phyloP scores from a whole-genome alignment of 2,113 vertebrate species.

The Oryzias javanicus region DNA sequence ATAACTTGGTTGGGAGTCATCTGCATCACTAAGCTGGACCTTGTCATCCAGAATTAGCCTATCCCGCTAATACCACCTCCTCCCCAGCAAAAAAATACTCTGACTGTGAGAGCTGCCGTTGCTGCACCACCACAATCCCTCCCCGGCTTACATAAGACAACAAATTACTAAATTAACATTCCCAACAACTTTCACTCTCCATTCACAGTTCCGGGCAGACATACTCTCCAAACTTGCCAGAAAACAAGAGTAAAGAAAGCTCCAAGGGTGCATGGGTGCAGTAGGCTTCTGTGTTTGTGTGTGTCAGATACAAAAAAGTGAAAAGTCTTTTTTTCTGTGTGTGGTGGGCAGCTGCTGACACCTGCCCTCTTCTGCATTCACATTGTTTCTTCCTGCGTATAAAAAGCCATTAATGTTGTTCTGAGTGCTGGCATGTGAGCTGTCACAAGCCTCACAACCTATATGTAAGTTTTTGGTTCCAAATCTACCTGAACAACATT shows the following conservation, averaged over 20 bases:
- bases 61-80: constrained; percentile 13
- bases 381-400: constrained; percentile 47
- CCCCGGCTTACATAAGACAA: constrained; percentile 65
- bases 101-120: constrained; percentile 23
- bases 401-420: constrained; percentile 12
- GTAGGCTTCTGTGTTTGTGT: constrained; percentile 4
- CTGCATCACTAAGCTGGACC: constrained; percentile 68
- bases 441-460: constrained; percentile 32
- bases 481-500: constrained; percentile 36
- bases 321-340: constrained; percentile 6
- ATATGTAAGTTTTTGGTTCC: constrained; percentile 41
- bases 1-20: constrained; percentile 74
- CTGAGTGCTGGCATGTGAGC: constrained; percentile 7
- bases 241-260: constrained; percentile 38
- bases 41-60: constrained; percentile 60
- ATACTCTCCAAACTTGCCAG: constrained; percentile 46
- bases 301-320: background rate
- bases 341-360: constrained; percentile 23
- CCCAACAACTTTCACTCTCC: constrained; percentile 54
- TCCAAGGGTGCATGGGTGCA: constrained; percentile 23
- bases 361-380: constrained; percentile 37
- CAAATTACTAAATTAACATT: constrained; percentile 79
- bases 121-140: constrained; percentile 28
- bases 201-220: constrained; percentile 57
- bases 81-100: constrained; percentile 34